Conservation (phyloP, 1,140 invertebrate genomes). For the Eurosta solidaginis region DNA sequence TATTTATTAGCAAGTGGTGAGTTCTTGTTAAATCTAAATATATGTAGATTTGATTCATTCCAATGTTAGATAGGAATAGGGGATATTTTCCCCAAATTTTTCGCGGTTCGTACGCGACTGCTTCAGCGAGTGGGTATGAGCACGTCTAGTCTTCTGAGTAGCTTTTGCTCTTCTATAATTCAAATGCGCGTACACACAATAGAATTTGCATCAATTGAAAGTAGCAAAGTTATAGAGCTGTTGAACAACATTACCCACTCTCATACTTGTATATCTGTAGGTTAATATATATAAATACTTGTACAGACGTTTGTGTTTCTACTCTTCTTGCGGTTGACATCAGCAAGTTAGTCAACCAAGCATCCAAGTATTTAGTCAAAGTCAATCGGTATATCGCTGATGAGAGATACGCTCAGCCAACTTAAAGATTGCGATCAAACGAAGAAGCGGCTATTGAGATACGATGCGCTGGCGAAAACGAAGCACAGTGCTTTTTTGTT, state of each 20-base stretch:
- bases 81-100: too few species aligned
- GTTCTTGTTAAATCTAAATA: too few species aligned
- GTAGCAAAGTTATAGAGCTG: slow-evolving; percentile 9
- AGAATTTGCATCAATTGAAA: slow-evolving; percentile 10
- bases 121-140: slow-evolving; percentile 6
- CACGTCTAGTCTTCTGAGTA: slow-evolving; percentile 21
- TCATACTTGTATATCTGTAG: too few species aligned
- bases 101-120: too few species aligned
- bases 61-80: too few species aligned
- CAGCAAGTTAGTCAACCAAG: slow-evolving; percentile 8
- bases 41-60: too few species aligned
- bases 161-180: background rate
- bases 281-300: too few species aligned
- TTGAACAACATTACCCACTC: background rate
- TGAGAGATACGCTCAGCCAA: background rate
- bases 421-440: slow-evolving; percentile 20
- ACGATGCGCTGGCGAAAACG: background rate
- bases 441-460: slow-evolving; percentile 20
- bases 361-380: background rate
- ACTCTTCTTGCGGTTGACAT: slow-evolving; percentile 19
- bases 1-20: too few species aligned
- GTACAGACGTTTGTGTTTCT: too few species aligned
- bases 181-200: background rate
- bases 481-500: background rate
- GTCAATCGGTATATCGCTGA: background rate